Percentiles rank a stretch among this genome's conserved stretches.
phyloP scores from a whole-genome alignment of 2,797 vertebrate species.

The Ciconia nigra region DNA sequence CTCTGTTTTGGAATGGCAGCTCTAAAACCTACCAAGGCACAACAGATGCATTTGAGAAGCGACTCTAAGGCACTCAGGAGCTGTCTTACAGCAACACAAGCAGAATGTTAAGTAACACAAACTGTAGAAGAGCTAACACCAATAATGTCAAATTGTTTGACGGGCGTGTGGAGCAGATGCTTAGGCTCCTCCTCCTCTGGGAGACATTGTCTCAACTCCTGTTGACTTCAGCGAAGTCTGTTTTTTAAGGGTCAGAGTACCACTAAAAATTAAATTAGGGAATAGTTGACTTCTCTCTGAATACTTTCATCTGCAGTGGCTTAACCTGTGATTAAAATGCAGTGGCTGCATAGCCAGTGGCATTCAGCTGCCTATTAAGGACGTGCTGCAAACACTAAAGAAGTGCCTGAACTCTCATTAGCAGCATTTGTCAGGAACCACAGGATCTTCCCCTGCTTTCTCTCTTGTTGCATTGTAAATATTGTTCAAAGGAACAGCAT shows the following conservation, averaged over 20 bases:
- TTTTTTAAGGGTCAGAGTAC: background rate
- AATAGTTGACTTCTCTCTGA: background rate
- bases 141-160: background rate
- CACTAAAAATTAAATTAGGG: background rate
- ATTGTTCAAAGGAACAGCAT: slow-evolving; percentile 19
- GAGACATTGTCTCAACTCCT: background rate
- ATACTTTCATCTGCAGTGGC: background rate
- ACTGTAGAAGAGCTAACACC: background rate
- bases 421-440: background rate
- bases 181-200: background rate
- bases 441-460: background rate
- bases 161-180: background rate
- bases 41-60: background rate
- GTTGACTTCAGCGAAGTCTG: background rate
- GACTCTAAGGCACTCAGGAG: background rate
- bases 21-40: background rate
- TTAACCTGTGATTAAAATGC: background rate
- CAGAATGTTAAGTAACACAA: background rate
- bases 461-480: background rate
- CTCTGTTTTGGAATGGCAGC: background rate
- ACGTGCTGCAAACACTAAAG: background rate
- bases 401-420: slow-evolving; percentile 16
- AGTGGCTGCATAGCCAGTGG: background rate
- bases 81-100: background rate
- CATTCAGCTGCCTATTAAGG: background rate